Evolutionary conservation across 1,140 invertebrate genomes (phyloP), one percentile per base, ranked within the genome.

Genomic region (Diuraphis noxia): DNA sequence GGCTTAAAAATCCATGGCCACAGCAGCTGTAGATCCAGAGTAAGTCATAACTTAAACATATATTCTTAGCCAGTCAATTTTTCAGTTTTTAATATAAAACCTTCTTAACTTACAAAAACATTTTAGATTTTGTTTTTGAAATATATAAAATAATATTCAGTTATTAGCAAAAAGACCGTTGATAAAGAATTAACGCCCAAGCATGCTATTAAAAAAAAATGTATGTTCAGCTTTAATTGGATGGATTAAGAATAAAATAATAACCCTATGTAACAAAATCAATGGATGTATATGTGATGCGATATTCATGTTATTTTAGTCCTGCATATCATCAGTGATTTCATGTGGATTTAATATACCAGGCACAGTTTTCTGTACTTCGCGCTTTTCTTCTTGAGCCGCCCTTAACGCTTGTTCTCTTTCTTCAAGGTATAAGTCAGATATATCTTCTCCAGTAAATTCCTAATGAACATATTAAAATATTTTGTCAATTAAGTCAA

Each of bases 271-370:
- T 91, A 91, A 82, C 77, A 81, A 81, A 81, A 91, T 43, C 40
- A 89, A 46, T 23, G n/a, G n/a, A 38, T 81, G n/a, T 79, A 43
- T 36, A 91, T 46, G 43, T 91, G 13, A 79, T 82, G 77, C 77
- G 77, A 91, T 82, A 81, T 81, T 38, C 43, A 36, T 91, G 38
- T 46, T 4, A 77, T 13, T 46, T 93, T 95, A 97, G 95, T 99
- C 98, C 95, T 99, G 98, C 98, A 99, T 99, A 93, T 99, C 98
- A 94, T 99, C 98, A 63, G 97, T 97, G 93, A 99, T 96, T 94
- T 99, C 98, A 93, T 99, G 98, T 92, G 98, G 98, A 95, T 99
- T 99, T 92, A 99, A 95, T 93, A 99, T 99, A 93, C 99, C 99
- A 91, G 99, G 99, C 92, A 99, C 98, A 89, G 97, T 96, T 94